phyloP scores from a whole-genome alignment of 2,113 vertebrate genomes.

The Notothenia rossii region DNA sequence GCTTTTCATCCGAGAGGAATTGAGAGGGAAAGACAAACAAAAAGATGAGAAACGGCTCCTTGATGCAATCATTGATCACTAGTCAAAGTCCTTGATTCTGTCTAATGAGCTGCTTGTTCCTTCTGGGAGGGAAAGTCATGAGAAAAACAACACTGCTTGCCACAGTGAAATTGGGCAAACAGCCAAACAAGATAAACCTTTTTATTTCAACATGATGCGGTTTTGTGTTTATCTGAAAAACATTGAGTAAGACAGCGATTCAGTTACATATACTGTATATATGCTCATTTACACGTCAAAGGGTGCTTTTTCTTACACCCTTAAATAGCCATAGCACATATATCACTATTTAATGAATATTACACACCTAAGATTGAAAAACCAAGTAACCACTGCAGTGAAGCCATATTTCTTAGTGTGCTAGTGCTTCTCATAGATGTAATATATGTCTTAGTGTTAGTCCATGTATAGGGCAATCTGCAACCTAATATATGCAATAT shows the following conservation, averaged over 20 bases:
- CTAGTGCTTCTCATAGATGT: slow-evolving; percentile 19
- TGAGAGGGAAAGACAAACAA: slow-evolving; percentile 23
- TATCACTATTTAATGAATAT: slow-evolving; percentile 28
- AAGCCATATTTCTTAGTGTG: neutral
- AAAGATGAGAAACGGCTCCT: slow-evolving; percentile 49
- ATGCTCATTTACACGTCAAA: slow-evolving; percentile 23
- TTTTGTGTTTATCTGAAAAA: neutral
- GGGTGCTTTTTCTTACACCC: neutral
- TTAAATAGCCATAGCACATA: slow-evolving; percentile 13
- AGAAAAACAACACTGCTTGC: slow-evolving; percentile 56
- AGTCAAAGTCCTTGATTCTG: slow-evolving; percentile 69
- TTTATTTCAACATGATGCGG: neutral
- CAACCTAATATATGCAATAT: slow-evolving; percentile 30
- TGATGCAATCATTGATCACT: slow-evolving; percentile 65
- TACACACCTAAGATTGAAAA: slow-evolving; percentile 9
- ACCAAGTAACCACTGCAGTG: slow-evolving; percentile 11
- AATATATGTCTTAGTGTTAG: slow-evolving; percentile 18
- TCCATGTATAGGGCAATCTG: slow-evolving; percentile 29
- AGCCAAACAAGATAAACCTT: slow-evolving; percentile 35
- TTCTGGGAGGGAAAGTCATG: slow-evolving; percentile 56
- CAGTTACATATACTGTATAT: neutral
- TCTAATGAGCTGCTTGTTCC: slow-evolving; percentile 71
- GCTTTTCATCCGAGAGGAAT: slow-evolving; percentile 28
- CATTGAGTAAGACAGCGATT: slow-evolving; percentile 18
- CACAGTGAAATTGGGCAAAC: slow-evolving; percentile 22